Evolutionary conservation across 2,888 invertebrate species (phyloP).

Genomic region (Ditylenchus weischeri): DNA sequence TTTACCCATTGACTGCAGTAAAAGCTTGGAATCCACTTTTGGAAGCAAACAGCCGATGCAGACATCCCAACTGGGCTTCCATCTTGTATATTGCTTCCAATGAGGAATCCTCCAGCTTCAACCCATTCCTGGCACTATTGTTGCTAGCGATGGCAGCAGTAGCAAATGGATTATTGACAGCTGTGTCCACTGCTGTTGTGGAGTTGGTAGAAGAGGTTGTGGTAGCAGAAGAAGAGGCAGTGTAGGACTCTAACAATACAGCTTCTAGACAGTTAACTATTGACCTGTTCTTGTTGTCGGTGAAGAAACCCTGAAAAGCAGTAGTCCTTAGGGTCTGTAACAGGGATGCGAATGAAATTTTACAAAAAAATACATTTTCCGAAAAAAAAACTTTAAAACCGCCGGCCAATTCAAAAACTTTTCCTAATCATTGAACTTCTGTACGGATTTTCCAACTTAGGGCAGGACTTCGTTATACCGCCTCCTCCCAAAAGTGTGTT

Average conservation of each 20-base stretch:
- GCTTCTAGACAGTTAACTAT: conserved; percentile 85
- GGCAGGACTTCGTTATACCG: too few species aligned
- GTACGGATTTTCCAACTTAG: too few species aligned
- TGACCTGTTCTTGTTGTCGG: conserved; percentile 89
- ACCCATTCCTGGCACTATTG: conserved; percentile 10
- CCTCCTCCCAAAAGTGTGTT: too few species aligned
- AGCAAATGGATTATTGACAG: conserved; percentile 9
- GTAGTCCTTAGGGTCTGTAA: background rate
- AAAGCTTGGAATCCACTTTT: conserved; percentile 91
- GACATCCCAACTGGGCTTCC: conserved; percentile 90
- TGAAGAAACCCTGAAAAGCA: conserved; percentile 74
- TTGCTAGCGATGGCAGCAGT: background rate
- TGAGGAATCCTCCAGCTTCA: conserved; percentile 59
- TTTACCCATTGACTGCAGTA: conserved; percentile 50
- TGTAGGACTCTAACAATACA: conserved; percentile 69
- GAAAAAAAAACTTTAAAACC: too few species aligned
- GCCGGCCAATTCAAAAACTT: too few species aligned
- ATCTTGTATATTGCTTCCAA: conserved; percentile 65
- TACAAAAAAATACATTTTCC: too few species aligned
- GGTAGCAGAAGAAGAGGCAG: conserved; percentile 12
- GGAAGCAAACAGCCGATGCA: conserved; percentile 87
- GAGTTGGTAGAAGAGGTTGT: background rate
- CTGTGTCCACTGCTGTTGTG: background rate
- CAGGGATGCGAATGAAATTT: too few species aligned
- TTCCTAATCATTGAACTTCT: too few species aligned